Conservation (phyloP, 2,888 invertebrate genomes). For the Lissocephala sabroskyi region DNA sequence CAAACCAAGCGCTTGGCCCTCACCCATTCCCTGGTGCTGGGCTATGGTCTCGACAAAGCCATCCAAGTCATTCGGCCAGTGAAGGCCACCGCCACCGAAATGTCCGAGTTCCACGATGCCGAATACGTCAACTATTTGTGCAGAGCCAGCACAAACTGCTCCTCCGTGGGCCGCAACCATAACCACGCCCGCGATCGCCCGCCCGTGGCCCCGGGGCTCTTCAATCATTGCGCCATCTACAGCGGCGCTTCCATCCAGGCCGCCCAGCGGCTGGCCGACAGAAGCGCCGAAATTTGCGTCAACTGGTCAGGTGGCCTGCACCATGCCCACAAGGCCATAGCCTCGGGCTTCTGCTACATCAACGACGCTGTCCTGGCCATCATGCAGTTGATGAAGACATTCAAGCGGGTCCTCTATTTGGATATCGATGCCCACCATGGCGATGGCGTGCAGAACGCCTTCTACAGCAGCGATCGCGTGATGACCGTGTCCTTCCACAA, state of each 20-base stretch:
- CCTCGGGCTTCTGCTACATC: conserved; percentile 98
- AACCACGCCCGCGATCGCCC: conserved; percentile 99
- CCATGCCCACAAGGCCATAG: conserved; percentile 99
- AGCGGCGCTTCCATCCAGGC: conserved; percentile 98
- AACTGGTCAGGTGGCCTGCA: conserved; percentile 99
- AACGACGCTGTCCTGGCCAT: conserved; percentile 99
- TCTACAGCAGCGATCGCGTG: conserved; percentile 96
- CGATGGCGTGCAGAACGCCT: conserved; percentile 97
- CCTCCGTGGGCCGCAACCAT: too few relatives aligned
- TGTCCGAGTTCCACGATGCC: conserved; percentile 98
- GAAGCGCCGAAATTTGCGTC: conserved; percentile 96
- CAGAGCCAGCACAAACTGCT: conserved; percentile 91
- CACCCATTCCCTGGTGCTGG: conserved; percentile 95
- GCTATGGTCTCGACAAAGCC: conserved; percentile 96
- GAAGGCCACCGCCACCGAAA: conserved; percentile 93
- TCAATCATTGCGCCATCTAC: conserved; percentile 98
- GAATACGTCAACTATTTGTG: conserved; percentile 98
- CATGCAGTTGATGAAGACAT: conserved; percentile 92
- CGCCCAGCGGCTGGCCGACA: conserved; percentile 95
- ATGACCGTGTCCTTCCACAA: conserved; percentile 99
- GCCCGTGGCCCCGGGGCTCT: conserved; percentile 95
- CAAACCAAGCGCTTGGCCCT: conserved; percentile 97
- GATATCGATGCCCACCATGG: conserved; percentile 98
- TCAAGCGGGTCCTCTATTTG: conserved; percentile 95
- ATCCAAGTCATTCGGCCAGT: conserved; percentile 98